A percentile compares a stretch with the other conserved stretches of the same genome.
Conservation (phyloP, 2,797 vertebrate genomes). For the Aselliscus stoliczkanus region DNA sequence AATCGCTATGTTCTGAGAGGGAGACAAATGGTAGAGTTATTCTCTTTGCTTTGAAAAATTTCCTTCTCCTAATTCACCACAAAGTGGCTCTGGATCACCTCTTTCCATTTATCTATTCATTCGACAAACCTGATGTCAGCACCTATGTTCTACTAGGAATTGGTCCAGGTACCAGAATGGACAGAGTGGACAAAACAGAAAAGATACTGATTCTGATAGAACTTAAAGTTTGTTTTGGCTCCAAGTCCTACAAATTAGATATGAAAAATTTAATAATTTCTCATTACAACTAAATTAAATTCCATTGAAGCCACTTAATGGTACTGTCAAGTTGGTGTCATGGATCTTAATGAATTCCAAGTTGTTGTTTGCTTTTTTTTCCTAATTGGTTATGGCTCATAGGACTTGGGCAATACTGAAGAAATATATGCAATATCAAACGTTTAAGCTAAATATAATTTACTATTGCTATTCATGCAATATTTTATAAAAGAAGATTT, state of each 20-base stretch:
- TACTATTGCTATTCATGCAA: neutral
- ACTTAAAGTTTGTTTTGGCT: neutral
- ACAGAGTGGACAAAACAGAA: neutral
- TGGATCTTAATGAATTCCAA: neutral
- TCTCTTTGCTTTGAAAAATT: neutral
- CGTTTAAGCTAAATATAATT: slow-evolving; percentile 19
- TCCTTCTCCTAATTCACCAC: neutral
- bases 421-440: neutral
- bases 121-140: neutral
- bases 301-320: neutral
- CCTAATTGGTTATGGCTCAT: neutral
- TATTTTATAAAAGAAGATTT: slow-evolving; percentile 22
- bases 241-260: neutral
- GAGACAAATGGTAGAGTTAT: neutral
- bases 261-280: slow-evolving; percentile 21
- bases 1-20: neutral
- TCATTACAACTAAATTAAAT: slow-evolving; percentile 34
- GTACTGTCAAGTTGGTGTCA: neutral
- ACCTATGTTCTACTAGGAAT: neutral
- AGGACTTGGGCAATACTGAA: neutral
- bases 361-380: neutral
- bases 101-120: neutral
- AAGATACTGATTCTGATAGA: neutral
- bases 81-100: neutral
- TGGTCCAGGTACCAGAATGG: neutral